Evolutionary conservation across 1,140 invertebrate genomes (phyloP), one percentile per base, ranked within the genome.

Genomic region (Lordiphosa mommai): DNA sequence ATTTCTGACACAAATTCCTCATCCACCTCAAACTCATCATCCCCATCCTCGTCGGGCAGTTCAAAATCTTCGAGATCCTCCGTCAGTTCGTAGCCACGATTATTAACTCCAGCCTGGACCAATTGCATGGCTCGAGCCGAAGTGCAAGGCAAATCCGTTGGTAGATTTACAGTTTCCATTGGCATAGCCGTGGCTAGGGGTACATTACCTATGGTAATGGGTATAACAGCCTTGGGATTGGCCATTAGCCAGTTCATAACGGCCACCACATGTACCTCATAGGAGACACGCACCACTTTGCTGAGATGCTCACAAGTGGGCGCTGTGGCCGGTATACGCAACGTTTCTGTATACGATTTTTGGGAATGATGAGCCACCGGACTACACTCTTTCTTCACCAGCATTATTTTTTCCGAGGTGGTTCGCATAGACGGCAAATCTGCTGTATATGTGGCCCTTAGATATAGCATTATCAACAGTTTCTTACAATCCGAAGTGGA

Each of bases 371-470:
- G 76, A 1, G 55, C 10, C 13, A 88, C 87, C 2, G 67, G 44
- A 5, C 86, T 73, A 20, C 72, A 72, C 14, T 84, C 71, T 6
- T 72, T 72, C 51, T 85, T 88, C 8, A 84, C 60, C 43, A 88
- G 37, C 52, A 84, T 49, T 4, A 87, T 73, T 65, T 87, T 88
- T 43, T 88, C 87, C 6, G 74, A 71, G 6, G 67, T 61, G 17
- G 68, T 72, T 17, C 52, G 90, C 7, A 88, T 79, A 4, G 86
- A 84, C 4, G 93, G 93, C 4, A 88, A 91, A 36, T 92, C 92
- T 9, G 77, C 73, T 5, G 64, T 87, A 50, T 87, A 87, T 4
- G 63, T 84, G 61, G 90, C 90, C 46, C 76, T 51, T 52, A 91
- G 90, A 40, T 85, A 82, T 1, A 93, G 76, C 64, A 69, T 73